These are phyloP conservation scores for Pseudomyrmex dendroicus DNA, from an alignment of 1,140 invertebrate species.

Conservation along the genomic window DNA sequence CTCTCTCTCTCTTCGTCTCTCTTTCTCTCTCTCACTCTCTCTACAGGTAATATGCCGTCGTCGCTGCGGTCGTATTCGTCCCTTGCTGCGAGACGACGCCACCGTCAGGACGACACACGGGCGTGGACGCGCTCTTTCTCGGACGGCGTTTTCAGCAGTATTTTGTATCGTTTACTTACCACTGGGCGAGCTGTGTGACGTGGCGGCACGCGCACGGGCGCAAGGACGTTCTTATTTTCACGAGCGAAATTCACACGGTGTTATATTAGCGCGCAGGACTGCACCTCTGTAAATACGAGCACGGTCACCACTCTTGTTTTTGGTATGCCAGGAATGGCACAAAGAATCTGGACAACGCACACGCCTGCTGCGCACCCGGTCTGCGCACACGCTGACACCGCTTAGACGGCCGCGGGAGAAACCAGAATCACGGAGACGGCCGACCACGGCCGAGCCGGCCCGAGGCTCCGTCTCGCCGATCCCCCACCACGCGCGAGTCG, in stretches of 20 bases:
- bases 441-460: slow-evolving; percentile 64
- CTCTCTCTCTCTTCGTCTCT: slow-evolving; percentile 23
- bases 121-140: slow-evolving; percentile 72
- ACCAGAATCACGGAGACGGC: slow-evolving; percentile 74
- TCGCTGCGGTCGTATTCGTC: slow-evolving; percentile 68
- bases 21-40: slow-evolving; percentile 53
- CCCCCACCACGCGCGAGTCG: slow-evolving; percentile 68
- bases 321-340: slow-evolving; percentile 97
- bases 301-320: slow-evolving; percentile 92
- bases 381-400: slow-evolving; percentile 91
- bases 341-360: slow-evolving; percentile 97
- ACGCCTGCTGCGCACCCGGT: slow-evolving; percentile 91
- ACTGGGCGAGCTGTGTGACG: slow-evolving; percentile 86
- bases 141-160: slow-evolving; percentile 51
- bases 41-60: slow-evolving; percentile 63
- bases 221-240: slow-evolving; percentile 76
- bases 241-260: slow-evolving; percentile 71
- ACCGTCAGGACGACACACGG: slow-evolving; percentile 67
- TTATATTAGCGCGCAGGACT: slow-evolving; percentile 76
- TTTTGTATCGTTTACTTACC: slow-evolving; percentile 86
- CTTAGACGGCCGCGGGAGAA: slow-evolving; percentile 87
- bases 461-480: slow-evolving; percentile 65
- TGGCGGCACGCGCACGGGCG: slow-evolving; percentile 78
- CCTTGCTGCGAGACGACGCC: slow-evolving; percentile 67
- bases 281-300: slow-evolving; percentile 89